Evolutionary conservation across 2,888 invertebrate species (phyloP).

Genomic region (Exocentrus adspersus): DNA sequence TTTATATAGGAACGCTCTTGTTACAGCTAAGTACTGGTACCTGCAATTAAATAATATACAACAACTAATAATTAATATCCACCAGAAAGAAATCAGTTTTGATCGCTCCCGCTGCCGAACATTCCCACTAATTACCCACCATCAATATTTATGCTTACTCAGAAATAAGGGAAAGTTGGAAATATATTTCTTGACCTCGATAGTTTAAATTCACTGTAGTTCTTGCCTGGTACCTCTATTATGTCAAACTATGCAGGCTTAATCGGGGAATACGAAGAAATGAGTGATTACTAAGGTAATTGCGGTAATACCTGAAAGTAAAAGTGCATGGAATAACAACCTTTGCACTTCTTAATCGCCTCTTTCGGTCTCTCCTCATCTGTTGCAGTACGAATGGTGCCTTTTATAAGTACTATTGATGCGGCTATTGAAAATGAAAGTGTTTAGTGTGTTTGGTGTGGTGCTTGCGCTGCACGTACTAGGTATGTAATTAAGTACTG

Average conservation of each 20-base stretch:
- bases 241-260: constrained; percentile 24
- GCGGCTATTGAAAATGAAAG: constrained; percentile 37
- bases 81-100: constrained; percentile 35
- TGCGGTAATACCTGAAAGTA: constrained; percentile 10
- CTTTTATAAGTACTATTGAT: neutral
- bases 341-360: neutral
- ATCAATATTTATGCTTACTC: constrained; percentile 32
- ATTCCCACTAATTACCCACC: constrained; percentile 8
- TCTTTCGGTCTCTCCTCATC: neutral
- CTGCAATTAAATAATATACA: neutral
- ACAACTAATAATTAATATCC: neutral
- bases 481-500: no score
- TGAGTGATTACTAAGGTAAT: constrained; percentile 23
- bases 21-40: constrained; percentile 9
- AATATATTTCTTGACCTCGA: constrained; percentile 38
- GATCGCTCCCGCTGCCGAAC: constrained; percentile 8
- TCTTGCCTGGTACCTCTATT: constrained; percentile 15
- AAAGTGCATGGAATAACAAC: neutral
- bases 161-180: constrained; percentile 42
- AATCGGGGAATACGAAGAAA: constrained; percentile 18
- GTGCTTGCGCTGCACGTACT: constrained; percentile 35
- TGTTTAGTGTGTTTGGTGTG: constrained; percentile 34
- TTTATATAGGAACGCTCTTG: no score
- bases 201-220: constrained; percentile 32
- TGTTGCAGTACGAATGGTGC: neutral